Conservation (phyloP, 2,888 invertebrate species). For the Liopterus haemorrhoidalis region DNA sequence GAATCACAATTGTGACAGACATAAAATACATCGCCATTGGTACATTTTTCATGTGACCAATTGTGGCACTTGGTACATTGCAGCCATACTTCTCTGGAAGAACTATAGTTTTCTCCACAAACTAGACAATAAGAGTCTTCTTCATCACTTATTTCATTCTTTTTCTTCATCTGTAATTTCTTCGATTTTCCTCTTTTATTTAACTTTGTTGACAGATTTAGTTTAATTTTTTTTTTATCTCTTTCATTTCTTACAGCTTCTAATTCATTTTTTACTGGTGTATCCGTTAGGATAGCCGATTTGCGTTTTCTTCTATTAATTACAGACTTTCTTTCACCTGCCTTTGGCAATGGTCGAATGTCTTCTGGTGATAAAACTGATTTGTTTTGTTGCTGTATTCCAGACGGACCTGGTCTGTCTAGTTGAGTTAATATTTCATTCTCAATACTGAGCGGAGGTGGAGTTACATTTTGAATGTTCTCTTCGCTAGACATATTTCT, state of each 20-base stretch:
- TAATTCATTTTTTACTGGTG: conserved; percentile 17
- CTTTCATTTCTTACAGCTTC: conserved; percentile 23
- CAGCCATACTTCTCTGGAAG: conserved; percentile 31
- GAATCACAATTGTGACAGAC: conserved; percentile 20
- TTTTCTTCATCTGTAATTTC: conserved; percentile 29
- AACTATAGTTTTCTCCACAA: conserved; percentile 31
- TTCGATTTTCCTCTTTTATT: conserved; percentile 20
- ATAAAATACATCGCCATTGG: conserved; percentile 21
- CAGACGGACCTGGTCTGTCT: too few species aligned
- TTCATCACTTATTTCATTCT: conserved; percentile 30
- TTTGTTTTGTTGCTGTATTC: too few species aligned
- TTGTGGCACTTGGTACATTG: conserved; percentile 29
- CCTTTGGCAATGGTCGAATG: conserved; percentile 32
- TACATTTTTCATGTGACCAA: conserved; percentile 10
- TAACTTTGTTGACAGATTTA: too few species aligned
- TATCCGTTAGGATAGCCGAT: conserved; percentile 20
- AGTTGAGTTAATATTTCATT: too few species aligned
- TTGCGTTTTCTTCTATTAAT: conserved; percentile 18
- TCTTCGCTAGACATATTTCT: too few species aligned
- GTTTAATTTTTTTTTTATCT: conserved; percentile 24
- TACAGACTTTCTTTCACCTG: conserved; percentile 25
- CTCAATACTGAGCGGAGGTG: too few species aligned
- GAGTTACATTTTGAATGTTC: too few species aligned
- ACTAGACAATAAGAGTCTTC: conserved; percentile 32
- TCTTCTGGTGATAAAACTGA: too few species aligned